A percentile compares a stretch with the other conserved stretches of the same genome.
Conservation (phyloP, 2,113 vertebrate species). For the Junco hyemalis region DNA sequence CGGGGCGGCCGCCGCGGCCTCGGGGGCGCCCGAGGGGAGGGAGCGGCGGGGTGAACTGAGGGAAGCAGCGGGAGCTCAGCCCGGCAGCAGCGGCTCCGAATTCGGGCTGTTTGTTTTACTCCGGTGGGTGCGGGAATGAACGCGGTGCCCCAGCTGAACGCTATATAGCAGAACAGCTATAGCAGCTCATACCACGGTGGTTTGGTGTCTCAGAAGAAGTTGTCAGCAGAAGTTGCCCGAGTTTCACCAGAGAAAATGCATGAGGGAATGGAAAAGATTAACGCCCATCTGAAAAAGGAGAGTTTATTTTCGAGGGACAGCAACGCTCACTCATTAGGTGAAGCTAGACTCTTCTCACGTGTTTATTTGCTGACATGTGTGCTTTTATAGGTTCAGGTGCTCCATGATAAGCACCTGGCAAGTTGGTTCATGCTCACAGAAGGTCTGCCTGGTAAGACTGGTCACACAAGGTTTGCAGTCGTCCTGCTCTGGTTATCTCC, state of each 20-base stretch:
- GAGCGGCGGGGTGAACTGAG: background rate
- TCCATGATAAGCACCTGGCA: fast-evolving
- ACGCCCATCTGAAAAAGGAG: fast-evolving
- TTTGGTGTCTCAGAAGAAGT: background rate
- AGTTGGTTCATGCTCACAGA: fast-evolving
- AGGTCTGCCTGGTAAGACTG: background rate
- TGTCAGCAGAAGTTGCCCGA: background rate
- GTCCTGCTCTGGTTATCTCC: background rate
- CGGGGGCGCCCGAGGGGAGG: background rate
- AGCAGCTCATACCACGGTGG: fast-evolving
- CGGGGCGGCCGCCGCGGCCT: background rate
- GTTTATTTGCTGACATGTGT: background rate
- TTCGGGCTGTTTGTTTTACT: background rate
- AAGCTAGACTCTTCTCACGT: background rate
- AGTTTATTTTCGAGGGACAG: background rate
- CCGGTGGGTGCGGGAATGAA: fast-evolving
- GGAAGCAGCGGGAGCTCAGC: background rate
- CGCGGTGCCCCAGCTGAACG: background rate
- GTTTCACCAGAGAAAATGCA: background rate
- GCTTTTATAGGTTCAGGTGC: fast-evolving
- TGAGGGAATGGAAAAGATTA: too few species aligned
- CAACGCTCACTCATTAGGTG: fast-evolving
- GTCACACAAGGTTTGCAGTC: background rate
- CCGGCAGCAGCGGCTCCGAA: background rate
- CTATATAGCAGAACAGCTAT: too few species aligned